Base-by-base conservation (phyloP, 2,113 vertebrate species). In the Xiphophorus hellerii region DNA sequence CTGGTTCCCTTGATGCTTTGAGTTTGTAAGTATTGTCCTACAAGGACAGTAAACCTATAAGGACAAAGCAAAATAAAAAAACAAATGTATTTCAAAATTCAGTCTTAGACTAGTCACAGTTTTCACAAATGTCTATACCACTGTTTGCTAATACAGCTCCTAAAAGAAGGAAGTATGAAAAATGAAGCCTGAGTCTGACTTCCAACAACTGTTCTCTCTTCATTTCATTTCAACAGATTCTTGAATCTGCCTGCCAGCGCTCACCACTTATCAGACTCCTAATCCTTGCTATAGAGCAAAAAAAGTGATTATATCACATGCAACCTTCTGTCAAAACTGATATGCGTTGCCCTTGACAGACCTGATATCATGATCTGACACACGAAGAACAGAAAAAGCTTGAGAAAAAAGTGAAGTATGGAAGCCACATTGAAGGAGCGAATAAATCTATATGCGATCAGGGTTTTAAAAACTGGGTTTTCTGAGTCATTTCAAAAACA, bases 171-270 rank as follows among this genome's bases (percentile, higher is more conserved):
- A 29, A 20, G 1, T 4, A 29, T 68, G 12, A 37, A 66, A 66
- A 4, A 31, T 17, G 17, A 58, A n/a, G 12, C 22, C 1, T 15
- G 13, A 60, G 31, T 62, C 35, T 39, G 31, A 62, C 58, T 37
- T 71, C 5, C 33, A 62, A 37, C 54, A 27, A 39, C 30, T 37
- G 25, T 35, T 30, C 10, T 71, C 15, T 35, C 15, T 61, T 35
- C 44, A 86, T 48, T 73, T 77, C 13, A 79, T 81, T 72, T 90
- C 64, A 66, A n/a, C n/a, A 71, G 77, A 81, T 31, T 67, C 44
- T 60, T 66, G n/a, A 74, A 77, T 78, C 5, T 17, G 66, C 39
- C 61, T 66, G 62, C 51, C 25, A 28, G 25, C 15, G 31, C 71
- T 74, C 48, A 44, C 28, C 44, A 31, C 70, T 69, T 65, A 69